These are phyloP conservation scores for Globodera rostochiensis DNA, from an alignment of 1,140 invertebrate genomes.

Conservation along the genomic window DNA sequence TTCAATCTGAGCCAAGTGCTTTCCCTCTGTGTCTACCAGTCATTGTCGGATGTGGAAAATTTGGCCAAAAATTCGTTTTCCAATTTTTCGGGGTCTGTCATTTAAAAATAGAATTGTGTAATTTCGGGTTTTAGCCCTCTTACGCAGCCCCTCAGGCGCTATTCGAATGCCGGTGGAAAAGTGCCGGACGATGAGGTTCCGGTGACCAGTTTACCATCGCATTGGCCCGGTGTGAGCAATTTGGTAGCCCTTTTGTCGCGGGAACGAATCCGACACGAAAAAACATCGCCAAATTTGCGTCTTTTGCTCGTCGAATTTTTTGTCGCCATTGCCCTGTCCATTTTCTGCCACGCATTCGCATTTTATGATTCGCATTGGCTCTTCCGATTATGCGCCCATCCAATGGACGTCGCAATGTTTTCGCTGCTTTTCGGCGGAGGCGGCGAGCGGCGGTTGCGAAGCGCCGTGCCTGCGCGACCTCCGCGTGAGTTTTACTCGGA, in stretches of 20 bases:
- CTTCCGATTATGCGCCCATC: conserved; percentile 81
- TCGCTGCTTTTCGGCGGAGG: conserved; percentile 89
- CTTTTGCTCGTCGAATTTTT: conserved; percentile 89
- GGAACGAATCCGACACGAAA: conserved; percentile 83
- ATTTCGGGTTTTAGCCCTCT: conserved; percentile 10
- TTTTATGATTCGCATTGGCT: conserved; percentile 90
- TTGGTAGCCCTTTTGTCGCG: conserved; percentile 82
- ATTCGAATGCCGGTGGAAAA: conserved; percentile 14
- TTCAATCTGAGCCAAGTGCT: conserved; percentile 89
- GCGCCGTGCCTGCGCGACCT: conserved; percentile 43
- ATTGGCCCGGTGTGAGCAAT: conserved; percentile 81
- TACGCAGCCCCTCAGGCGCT: conserved; percentile 19
- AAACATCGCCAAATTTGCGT: conserved; percentile 87
- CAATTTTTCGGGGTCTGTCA: conserved; percentile 20
- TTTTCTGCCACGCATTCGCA: conserved; percentile 88
- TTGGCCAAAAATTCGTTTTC: conserved; percentile 7
- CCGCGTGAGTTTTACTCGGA: conserved; percentile 35
- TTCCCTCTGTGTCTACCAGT: conserved; percentile 97
- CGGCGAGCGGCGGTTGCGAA: conserved; percentile 73
- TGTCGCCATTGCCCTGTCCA: conserved; percentile 84
- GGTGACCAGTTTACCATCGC: conserved; percentile 66
- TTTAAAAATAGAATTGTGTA: conserved; percentile 6
- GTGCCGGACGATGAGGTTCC: conserved; percentile 12
- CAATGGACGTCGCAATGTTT: conserved; percentile 81
- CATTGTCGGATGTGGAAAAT: conserved; percentile 82